Evolutionary conservation across 2,113 vertebrate genomes (phyloP), one percentile per base, ranked within the genome.

Genomic region (Apodemus speciosus): DNA sequence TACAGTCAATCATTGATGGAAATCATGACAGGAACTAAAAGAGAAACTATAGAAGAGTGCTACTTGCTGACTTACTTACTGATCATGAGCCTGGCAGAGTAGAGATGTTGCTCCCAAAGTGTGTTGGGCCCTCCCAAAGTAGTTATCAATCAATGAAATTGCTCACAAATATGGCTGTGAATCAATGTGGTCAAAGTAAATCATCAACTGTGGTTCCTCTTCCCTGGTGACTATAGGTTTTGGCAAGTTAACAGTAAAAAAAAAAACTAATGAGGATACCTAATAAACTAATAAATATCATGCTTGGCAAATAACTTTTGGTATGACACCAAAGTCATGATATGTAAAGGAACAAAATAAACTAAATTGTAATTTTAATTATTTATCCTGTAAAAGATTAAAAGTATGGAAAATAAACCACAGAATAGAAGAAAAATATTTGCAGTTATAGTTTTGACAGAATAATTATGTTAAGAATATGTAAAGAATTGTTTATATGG

Each of bases 341-440:
- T 62, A 38, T 32, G 69, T 51, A 66, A 91, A 58, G 71, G 23
- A 69, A 88, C 87, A n/a, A 87, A 53, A 38, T 23, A 75, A 92
- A 35, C 27, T 75, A 69, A 92, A 88, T 85, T 69, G 80, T 85
- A 81, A 58, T 58, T 85, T 14, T 58, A 72, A 92, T n/a, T 69
- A 2, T 75, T 89, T 40, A n/a, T 9, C 80, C 66, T 94, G 8
- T n/a, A 35, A 60, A 93, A 95, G 32, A 75, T 18, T 64, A 92
- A 92, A 30, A 83, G 14, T 88, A 87, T 80, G 11, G n/a, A 94
- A 86, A 94, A 53, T 53, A 93, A 94, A 60, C 9, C 69, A 87
- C 3, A 75, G 2, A 92, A 75, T 71, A 8, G 27, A 79, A 73
- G 38, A 93, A 18, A 75, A 88, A 30, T 75, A 81, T 73, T 93